Conservation (phyloP, 2,797 vertebrate species). For the Myotis vivesi region DNA sequence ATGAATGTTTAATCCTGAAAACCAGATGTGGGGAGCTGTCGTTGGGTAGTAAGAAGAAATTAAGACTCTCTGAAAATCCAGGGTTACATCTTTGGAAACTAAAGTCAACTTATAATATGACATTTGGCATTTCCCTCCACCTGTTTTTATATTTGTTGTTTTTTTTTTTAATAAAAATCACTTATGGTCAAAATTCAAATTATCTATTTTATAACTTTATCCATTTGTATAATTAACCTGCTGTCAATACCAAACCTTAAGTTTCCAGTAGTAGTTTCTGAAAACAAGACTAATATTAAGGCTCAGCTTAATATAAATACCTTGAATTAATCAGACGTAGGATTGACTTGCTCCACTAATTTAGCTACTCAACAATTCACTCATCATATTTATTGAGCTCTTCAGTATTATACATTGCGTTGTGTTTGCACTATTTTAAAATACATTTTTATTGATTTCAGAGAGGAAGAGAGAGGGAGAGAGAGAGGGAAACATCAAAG, state of each 20-base stretch:
- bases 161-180: background rate
- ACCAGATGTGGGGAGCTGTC: slow-evolving; percentile 49
- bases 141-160: background rate
- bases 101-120: background rate
- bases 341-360: background rate
- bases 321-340: background rate
- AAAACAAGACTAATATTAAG: background rate
- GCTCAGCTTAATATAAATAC: background rate
- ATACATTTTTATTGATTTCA: too few species aligned
- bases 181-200: background rate
- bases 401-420: background rate
- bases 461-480: too few species aligned
- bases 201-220: background rate
- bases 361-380: background rate
- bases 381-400: background rate
- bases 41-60: slow-evolving; percentile 58
- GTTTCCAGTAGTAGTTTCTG: background rate
- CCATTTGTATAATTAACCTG: background rate
- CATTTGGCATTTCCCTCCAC: background rate
- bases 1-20: slow-evolving; percentile 48
- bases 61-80: slow-evolving; percentile 43
- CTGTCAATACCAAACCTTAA: background rate
- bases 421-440: background rate
- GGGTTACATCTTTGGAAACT: slow-evolving; percentile 8
- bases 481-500: too few species aligned